These are phyloP conservation scores for Aldrovandia affinis DNA, from an alignment of 2,797 vertebrate genomes.

Conservation along the genomic window DNA sequence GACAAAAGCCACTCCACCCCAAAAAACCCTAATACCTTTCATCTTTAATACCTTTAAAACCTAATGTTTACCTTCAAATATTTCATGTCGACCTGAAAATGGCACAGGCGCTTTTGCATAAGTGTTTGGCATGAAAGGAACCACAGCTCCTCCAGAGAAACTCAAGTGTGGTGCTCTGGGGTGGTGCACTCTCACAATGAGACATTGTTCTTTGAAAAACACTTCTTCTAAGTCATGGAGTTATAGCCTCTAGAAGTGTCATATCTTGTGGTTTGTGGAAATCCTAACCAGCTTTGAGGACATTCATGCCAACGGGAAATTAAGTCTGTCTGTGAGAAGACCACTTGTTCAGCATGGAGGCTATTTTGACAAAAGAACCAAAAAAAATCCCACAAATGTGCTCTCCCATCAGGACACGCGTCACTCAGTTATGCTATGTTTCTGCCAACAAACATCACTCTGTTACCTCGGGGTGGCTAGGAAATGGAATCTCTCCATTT, in stretches of 20 bases:
- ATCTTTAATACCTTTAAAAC: no score
- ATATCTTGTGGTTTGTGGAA: neutral
- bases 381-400: neutral
- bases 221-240: neutral
- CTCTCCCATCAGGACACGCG: neutral
- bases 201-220: neutral
- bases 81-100: constrained; percentile 7
- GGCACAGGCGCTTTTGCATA: neutral
- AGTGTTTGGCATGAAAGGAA: neutral
- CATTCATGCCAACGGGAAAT: neutral
- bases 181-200: neutral
- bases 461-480: neutral
- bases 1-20: neutral
- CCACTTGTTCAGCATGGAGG: neutral
- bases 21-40: neutral
- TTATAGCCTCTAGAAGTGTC: neutral
- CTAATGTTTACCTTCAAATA: no score
- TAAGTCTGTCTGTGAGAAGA: neutral
- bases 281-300: neutral
- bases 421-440: neutral
- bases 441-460: neutral
- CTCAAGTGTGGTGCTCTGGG: neutral
- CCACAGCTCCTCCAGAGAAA: constrained; percentile 6
- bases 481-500: neutral
- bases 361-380: neutral